A percentile compares a stretch with the other conserved stretches of the same genome.
Conservation (phyloP, 2,888 invertebrate species). For the Drosophila hawaiiensis region DNA sequence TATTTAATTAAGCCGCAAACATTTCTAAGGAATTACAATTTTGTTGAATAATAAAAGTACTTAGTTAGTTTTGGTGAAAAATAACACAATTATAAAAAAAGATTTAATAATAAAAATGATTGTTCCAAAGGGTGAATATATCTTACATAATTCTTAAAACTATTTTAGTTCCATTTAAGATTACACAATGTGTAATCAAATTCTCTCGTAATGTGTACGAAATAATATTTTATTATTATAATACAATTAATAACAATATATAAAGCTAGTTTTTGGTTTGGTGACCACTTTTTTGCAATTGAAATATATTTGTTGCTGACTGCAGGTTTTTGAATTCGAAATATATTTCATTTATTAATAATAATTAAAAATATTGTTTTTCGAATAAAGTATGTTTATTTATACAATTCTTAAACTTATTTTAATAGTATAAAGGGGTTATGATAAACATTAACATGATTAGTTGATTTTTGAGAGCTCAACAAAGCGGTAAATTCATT, state of each 20-base stretch:
- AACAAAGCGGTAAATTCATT: background rate
- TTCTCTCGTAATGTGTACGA: background rate
- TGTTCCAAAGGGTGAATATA: background rate
- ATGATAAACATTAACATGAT: background rate
- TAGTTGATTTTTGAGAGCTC: background rate
- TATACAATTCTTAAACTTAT: background rate
- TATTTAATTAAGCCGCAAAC: constrained; percentile 9
- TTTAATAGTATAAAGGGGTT: background rate
- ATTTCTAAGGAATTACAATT: too few relatives aligned
- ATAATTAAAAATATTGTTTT: background rate
- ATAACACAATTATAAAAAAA: background rate
- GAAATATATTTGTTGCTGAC: too few relatives aligned
- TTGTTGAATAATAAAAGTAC: background rate
- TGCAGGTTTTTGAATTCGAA: background rate
- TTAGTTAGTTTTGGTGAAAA: background rate
- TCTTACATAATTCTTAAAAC: background rate
- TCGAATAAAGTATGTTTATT: background rate
- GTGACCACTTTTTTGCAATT: background rate
- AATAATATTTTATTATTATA: background rate
- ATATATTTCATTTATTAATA: background rate
- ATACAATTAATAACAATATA: background rate
- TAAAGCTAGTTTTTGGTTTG: background rate
- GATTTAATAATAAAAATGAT: background rate
- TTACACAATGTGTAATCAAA: background rate
- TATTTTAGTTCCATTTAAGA: background rate